Evolutionary conservation across 1,140 invertebrate species (phyloP), one percentile per base, ranked within the genome.

Genomic region (Drosophila pectinifera): DNA sequence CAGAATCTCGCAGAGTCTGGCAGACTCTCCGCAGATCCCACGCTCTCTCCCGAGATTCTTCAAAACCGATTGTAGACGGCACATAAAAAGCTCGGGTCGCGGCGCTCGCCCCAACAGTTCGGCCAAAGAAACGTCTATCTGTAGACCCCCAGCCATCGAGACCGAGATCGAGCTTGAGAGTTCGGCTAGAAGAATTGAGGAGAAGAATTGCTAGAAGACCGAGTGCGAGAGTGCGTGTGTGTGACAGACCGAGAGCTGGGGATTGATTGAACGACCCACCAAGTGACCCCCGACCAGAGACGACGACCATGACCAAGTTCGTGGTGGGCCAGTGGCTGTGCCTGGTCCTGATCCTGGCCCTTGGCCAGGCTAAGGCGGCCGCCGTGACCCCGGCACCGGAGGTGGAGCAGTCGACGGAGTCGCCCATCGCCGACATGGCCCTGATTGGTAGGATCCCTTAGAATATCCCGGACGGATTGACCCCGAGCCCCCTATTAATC

Each of bases 81-180:
- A 90, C 79, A 91, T 91, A 91, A 91, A 91, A 91, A 91, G 90
- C 90, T 88, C 65, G 48, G 57, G 68, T 69, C 85, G 48, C 45
- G 55, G 69, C 80, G 78, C 80, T 89, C 90, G 78, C 85, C 81
- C 68, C 83, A 78, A 79, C 90, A 91, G 90, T 91, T 91, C 73
- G 48, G 56, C 68, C 55, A 85, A 76, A 69, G 90, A 82, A 76
- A 79, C 77, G 73, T 79, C 65, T 80, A 81, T 91, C 83, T 91
- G 78, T 89, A 80, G 80, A 86, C 83, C 82, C 80, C 65, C 57
- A 65, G 64, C 61, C 73, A 61, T 57, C 64, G 49, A 55, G 64
- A 63, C 24, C 28, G 20, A 46, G 45, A 16, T 49, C 4, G 28
- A 51, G 48, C 54, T 39, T 22, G 34, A 57, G 56, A 34, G 28